phyloP scores from a whole-genome alignment of 1,140 invertebrate species.

The Stratiolaelaps scimitus region DNA sequence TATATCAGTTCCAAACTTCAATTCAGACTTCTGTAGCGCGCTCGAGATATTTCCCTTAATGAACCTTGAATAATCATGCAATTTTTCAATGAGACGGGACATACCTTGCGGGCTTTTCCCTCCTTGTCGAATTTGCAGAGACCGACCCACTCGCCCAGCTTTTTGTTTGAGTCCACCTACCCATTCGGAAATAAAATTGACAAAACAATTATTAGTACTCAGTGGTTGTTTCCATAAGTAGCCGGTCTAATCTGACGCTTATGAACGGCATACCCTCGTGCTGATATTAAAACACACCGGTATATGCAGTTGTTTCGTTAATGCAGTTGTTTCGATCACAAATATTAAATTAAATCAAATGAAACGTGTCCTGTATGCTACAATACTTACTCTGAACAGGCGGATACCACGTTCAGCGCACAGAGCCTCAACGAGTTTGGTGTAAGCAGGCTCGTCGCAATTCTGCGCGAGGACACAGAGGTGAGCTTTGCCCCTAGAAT shows the following conservation, averaged over 20 bases:
- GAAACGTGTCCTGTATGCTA: not conserved
- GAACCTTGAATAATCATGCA: too few relatives aligned
- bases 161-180: slow-evolving; percentile 91
- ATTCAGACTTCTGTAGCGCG: too few relatives aligned
- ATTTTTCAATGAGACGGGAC: too few relatives aligned
- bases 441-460: slow-evolving; percentile 93
- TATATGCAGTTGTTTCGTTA: not conserved
- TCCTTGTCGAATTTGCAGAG: slow-evolving; percentile 98
- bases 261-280: not conserved
- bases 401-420: slow-evolving; percentile 97
- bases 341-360: slow-evolving; percentile 5
- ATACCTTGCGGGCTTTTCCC: slow-evolving; percentile 82
- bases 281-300: not conserved
- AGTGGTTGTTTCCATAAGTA: not conserved
- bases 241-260: slow-evolving; percentile 27
- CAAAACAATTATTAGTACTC: slow-evolving; percentile 18
- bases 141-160: slow-evolving; percentile 96
- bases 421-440: slow-evolving; percentile 92
- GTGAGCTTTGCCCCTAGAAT: slow-evolving; percentile 71
- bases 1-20: too few relatives aligned
- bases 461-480: slow-evolving; percentile 93
- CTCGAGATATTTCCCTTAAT: too few relatives aligned
- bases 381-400: slow-evolving; percentile 58
- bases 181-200: slow-evolving; percentile 29
- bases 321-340: not conserved